phyloP scores from a whole-genome alignment of 2,888 invertebrate species.

The Leptinotarsa juncta region DNA sequence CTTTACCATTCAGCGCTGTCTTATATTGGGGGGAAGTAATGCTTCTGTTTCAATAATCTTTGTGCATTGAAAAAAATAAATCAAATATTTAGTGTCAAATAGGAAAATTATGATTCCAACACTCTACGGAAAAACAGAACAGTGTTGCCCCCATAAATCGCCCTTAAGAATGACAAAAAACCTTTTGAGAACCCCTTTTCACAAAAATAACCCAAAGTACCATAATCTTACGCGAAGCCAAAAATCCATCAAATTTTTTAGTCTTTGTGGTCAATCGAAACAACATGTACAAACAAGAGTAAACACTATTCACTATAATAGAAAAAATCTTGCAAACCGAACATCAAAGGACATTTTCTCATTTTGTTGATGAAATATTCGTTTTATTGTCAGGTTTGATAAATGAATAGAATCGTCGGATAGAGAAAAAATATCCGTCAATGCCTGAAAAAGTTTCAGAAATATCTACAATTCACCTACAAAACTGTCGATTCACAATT shows the following conservation, averaged over 20 bases:
- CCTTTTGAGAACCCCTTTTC: no score
- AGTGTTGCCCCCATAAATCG: no score
- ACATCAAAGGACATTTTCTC: slow-evolving; percentile 2
- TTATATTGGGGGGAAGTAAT: no score
- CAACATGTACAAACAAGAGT: not conserved
- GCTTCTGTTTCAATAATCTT: no score
- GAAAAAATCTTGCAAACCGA: not conserved
- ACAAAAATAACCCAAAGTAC: no score
- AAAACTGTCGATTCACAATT: not conserved
- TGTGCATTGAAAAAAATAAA: no score
- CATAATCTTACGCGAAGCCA: not conserved
- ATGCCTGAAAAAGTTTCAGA: not conserved
- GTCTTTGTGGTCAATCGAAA: not conserved
- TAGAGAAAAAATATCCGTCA: not conserved
- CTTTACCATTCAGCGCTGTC: no score
- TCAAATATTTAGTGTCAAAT: no score
- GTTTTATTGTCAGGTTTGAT: slow-evolving; percentile 3
- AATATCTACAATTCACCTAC: not conserved
- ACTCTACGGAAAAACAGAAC: no score
- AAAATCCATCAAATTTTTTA: not conserved
- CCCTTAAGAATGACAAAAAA: no score
- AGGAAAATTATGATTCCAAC: no score
- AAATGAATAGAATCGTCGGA: not conserved
- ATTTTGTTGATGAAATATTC: not conserved
- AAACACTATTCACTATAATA: slow-evolving; percentile 4